Evolutionary conservation across 1,140 invertebrate genomes (phyloP).

Genomic region (Caenorhabditis brenneri): DNA sequence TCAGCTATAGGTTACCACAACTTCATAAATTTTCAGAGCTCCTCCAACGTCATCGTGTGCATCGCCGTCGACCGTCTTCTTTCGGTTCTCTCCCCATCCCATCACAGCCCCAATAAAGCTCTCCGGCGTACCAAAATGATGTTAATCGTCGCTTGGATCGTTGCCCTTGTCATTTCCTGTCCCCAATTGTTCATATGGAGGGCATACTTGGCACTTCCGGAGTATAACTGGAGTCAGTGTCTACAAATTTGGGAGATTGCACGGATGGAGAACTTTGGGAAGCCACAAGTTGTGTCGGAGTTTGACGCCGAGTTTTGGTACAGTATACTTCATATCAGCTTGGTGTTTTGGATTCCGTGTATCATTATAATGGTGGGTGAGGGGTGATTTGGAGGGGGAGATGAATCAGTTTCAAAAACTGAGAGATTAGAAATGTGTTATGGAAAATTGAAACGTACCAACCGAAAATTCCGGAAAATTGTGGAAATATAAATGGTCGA

Average conservation of each 20-base stretch:
- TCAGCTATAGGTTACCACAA: too few relatives aligned
- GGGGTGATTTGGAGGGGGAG: too few relatives aligned
- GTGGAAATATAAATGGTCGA: too few relatives aligned
- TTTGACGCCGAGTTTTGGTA: constrained; percentile 63
- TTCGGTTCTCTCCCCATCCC: constrained; percentile 63
- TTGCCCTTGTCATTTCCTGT: constrained; percentile 62
- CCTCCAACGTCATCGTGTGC: constrained; percentile 60
- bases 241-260: constrained; percentile 70
- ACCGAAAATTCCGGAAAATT: too few relatives aligned
- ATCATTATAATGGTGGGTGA: constrained; percentile 62
- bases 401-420: too few relatives aligned
- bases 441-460: too few relatives aligned
- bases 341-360: constrained; percentile 69
- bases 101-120: constrained; percentile 64
- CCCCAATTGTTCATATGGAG: constrained; percentile 67
- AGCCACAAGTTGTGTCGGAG: constrained; percentile 42
- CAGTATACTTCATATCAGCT: constrained; percentile 63
- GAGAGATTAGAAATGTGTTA: too few relatives aligned
- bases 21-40: constrained; percentile 45
- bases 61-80: constrained; percentile 65
- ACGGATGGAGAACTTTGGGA: constrained; percentile 58
- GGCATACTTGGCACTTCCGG: constrained; percentile 63
- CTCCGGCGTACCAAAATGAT: constrained; percentile 62
- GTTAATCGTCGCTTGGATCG: constrained; percentile 64
- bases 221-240: constrained; percentile 67